Evolutionary conservation across 2,797 vertebrate species (phyloP).

Genomic region (Clamator glandarius): DNA sequence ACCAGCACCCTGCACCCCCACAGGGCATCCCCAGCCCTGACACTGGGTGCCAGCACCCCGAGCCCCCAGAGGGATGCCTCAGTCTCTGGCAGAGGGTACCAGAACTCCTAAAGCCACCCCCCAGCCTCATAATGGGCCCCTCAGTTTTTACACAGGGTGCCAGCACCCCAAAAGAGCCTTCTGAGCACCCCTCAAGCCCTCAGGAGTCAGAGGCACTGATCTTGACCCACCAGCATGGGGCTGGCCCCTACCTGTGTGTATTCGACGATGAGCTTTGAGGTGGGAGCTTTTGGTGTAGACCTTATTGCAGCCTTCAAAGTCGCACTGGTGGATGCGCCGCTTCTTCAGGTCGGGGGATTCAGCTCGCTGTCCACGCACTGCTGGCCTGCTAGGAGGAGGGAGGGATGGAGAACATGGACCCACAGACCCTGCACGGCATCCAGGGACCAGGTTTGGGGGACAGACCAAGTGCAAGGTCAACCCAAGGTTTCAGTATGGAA

Average conservation of each 20-base stretch:
- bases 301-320: slow-evolving; percentile 97
- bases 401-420: not conserved
- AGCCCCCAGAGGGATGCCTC: no score
- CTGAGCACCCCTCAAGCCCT: no score
- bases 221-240: not conserved
- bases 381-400: slow-evolving; percentile 72
- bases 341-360: slow-evolving; percentile 90
- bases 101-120: no score
- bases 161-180: not conserved
- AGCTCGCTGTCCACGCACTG: slow-evolving; percentile 57
- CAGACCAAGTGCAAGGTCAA: no score
- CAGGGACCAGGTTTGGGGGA: no score
- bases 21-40: no score
- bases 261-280: slow-evolving; percentile 94
- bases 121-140: not conserved
- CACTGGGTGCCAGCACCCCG: not conserved
- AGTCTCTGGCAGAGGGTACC: no score
- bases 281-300: slow-evolving; percentile 99
- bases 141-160: not conserved
- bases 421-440: no score
- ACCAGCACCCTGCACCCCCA: not conserved
- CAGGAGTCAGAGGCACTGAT: accelerated
- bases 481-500: no score
- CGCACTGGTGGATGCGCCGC: slow-evolving; percentile 94
- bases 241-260: slow-evolving; percentile 90